Percentiles rank a stretch among this genome's conserved stretches.
These are phyloP conservation scores for Microctonus brassicae DNA, from an alignment of 2,888 invertebrate species.

Conservation along the genomic window DNA sequence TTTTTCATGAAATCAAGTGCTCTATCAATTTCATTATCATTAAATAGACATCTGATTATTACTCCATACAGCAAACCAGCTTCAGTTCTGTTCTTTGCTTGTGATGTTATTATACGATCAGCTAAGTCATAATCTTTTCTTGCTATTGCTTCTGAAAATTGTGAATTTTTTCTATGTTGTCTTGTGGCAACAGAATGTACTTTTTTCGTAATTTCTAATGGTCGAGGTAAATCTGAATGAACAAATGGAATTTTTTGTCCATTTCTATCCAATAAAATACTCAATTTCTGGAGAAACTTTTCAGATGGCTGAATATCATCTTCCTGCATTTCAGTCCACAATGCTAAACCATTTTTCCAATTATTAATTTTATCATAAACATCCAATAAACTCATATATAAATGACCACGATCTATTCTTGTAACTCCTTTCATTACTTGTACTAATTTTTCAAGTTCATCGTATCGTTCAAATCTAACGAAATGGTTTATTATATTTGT, in stretches of 20 bases:
- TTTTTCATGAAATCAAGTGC: background rate
- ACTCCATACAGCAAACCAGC: background rate
- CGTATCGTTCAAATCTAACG: conserved; percentile 75
- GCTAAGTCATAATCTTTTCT: conserved; percentile 25
- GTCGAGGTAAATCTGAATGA: conserved; percentile 31
- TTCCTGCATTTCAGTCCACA: conserved; percentile 90
- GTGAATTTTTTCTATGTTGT: background rate
- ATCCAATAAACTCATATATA: conserved; percentile 67
- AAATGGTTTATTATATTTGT: conserved; percentile 63
- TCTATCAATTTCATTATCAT: background rate
- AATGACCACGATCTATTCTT: conserved; percentile 62
- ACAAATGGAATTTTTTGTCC: conserved; percentile 81
- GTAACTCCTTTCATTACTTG: conserved; percentile 83
- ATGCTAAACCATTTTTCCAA: conserved; percentile 80
- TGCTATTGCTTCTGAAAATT: background rate
- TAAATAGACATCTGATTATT: background rate
- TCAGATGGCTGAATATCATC: conserved; percentile 81
- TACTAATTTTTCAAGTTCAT: conserved; percentile 81
- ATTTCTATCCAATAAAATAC: conserved; percentile 76
- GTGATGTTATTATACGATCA: background rate
- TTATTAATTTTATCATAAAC: conserved; percentile 74
- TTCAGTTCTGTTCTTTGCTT: background rate
- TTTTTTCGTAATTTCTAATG: too few relatives aligned
- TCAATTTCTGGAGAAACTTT: conserved; percentile 77
- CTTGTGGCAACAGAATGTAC: too few relatives aligned